Evolutionary conservation across 2,797 vertebrate species (phyloP).

Genomic region (Macrochelys suwanniensis): DNA sequence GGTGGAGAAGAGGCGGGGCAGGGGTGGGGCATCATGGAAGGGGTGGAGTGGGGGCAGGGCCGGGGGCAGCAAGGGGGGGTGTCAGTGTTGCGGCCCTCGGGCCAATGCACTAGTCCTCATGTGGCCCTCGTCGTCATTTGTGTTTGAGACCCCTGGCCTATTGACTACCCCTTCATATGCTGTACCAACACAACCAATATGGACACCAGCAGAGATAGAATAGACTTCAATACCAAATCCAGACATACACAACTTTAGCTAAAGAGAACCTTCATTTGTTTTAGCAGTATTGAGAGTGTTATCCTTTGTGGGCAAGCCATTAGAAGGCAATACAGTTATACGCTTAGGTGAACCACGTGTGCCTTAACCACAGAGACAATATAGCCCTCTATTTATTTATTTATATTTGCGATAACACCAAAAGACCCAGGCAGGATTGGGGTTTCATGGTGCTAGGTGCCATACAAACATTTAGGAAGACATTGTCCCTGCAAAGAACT

Average conservation of each 20-base stretch:
- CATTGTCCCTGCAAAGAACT: not conserved
- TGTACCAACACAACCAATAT: accelerated
- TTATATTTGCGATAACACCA: not conserved
- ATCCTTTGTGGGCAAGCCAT: not conserved
- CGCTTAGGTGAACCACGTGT: not conserved
- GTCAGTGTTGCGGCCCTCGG: too few relatives aligned
- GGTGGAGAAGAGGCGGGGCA: too few relatives aligned
- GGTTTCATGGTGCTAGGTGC: not conserved
- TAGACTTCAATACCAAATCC: not conserved
- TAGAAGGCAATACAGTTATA: not conserved
- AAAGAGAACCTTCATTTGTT: not conserved
- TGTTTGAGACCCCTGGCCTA: too few relatives aligned
- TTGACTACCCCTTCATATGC: not conserved
- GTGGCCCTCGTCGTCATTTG: too few relatives aligned
- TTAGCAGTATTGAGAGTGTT: not conserved
- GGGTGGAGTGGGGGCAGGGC: too few relatives aligned
- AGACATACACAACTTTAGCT: not conserved
- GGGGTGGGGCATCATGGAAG: too few relatives aligned
- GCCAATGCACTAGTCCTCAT: too few relatives aligned
- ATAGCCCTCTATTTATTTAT: not conserved
- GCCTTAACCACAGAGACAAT: accelerated
- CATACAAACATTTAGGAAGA: not conserved
- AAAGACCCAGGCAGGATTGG: not conserved
- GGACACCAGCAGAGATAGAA: not conserved
- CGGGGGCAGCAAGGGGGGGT: too few relatives aligned